These are phyloP conservation scores for Charaxes varanes DNA, from an alignment of 1,140 invertebrate species.

Conservation along the genomic window DNA sequence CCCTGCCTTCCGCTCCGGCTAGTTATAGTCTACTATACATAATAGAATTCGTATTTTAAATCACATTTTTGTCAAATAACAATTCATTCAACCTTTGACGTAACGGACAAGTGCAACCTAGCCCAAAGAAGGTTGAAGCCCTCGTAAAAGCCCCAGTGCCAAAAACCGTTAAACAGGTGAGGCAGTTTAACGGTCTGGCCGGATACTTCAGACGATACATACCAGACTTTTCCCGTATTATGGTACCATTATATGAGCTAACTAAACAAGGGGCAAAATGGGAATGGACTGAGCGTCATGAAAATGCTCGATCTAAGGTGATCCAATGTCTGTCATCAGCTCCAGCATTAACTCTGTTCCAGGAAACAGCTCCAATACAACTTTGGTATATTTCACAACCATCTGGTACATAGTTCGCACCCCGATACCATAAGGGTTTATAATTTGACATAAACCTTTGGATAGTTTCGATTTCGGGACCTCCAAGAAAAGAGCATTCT, in stretches of 20 bases:
- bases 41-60: too few relatives aligned
- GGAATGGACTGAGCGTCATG: slow-evolving; percentile 22
- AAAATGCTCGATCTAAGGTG: slow-evolving; percentile 18
- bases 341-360: slow-evolving; percentile 37
- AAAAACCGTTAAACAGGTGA: slow-evolving; percentile 32
- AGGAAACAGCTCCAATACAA: slow-evolving; percentile 25
- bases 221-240: slow-evolving; percentile 50
- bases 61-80: too few relatives aligned
- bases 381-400: too few relatives aligned
- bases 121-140: slow-evolving; percentile 28
- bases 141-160: slow-evolving; percentile 26
- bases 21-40: too few relatives aligned
- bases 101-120: slow-evolving; percentile 29
- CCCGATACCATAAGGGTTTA: too few relatives aligned
- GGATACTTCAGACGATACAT: slow-evolving; percentile 63
- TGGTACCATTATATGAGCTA: slow-evolving; percentile 31
- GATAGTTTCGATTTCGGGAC: too few relatives aligned
- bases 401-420: too few relatives aligned
- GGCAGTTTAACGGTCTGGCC: slow-evolving; percentile 61
- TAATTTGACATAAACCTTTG: too few relatives aligned
- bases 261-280: slow-evolving; percentile 17
- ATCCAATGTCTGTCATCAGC: slow-evolving; percentile 17
- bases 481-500: too few relatives aligned
- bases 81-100: too few relatives aligned
- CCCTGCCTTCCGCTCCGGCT: too few relatives aligned